Evolutionary conservation across 2,888 invertebrate species (phyloP), one percentile per base, ranked within the genome.

Genomic region (Dermolepida albohirtum): DNA sequence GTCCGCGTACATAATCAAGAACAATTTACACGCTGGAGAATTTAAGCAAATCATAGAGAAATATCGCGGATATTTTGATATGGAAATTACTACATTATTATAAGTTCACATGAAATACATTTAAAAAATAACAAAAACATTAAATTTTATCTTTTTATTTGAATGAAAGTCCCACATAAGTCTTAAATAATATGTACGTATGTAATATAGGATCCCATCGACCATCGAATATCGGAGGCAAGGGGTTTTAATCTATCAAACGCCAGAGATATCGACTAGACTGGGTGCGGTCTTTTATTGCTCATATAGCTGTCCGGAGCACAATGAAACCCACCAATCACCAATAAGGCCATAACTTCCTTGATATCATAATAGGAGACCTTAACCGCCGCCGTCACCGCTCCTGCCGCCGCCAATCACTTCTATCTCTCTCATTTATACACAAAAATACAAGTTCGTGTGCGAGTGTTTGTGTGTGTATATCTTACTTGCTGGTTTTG

Each of bases 261-360:
- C 74, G 74, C 69, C 74, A 75, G 76, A 76, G 76, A 76, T 78
- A 79, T 78, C 78, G 74, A 72, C 75, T 76, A 77, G 74, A 75
- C 73, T 76, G 80, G 78, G 81, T 76, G 78, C 76, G 78, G 78
- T 51, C 41, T 79, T 81, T 82, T 82, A 81, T 80, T 73, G 79
- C 79, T 77, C 78, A 75, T 79, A 79, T 78, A 78, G 77, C 77
- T 74, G 77, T 77, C 77, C 74, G 73, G 65, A 62, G 59, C 64
- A 71, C 73, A 72, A 75, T 73, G 74, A 72, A 73, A 73, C 74
- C 71, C 75, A 77, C 79, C 80, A 81, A 81, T 81, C 80, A 76
- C 79, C 80, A 81, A 81, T 81, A 81, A 79, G 78, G 75, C 76
- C 75, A 78, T 80, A 78, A 81, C 78, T 80, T 78, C 73, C 74